Evolutionary conservation across 35 echinoderm and acorn worm species (phyloP), one percentile per base, ranked within the genome.

Genomic region (Eucidaris tribuloides): DNA sequence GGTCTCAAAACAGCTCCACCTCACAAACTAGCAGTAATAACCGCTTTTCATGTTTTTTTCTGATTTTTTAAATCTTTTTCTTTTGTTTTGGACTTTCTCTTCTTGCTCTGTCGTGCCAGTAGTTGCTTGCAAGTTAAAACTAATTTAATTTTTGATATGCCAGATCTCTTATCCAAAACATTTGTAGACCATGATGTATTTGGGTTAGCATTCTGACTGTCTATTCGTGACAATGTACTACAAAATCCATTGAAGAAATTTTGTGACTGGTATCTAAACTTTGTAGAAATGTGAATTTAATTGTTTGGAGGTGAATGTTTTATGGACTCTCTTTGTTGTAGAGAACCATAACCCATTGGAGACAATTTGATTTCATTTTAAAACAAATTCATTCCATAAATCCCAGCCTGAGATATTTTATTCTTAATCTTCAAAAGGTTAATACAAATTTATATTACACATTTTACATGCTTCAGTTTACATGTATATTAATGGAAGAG

Each of bases 21-120:
- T 42, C 68, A n/a, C 68, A 74, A 43, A 74, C 68, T n/a, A 74
- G 11, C 34, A 74, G 68, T 74, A 74, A 74, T 64, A 15, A 64
- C 61, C 25, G 25, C 29, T 64, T 64, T 64, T 64, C 61, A 64
- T 34, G 28, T 64, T 22, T 74, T 74, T 74, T 44, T 71, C 32
- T 44, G 44, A 42, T 74, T 36, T 44, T 35, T 35, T 74, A 34
- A 27, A 32, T 64, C 28, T 15, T 11, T 64, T 64, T 60, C 37
- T 64, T 27, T 64, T 64, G 61, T 64, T 1, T 32, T 2, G 30
- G 37, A 17, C 4, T 32, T 64, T 33, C n/a, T 33, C 30, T 64
- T 54, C 0, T 63, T 64, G 61, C 61, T 2, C 7, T 64, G 30
- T 34, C 30, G 30, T 29, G 61, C 61, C 61, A 32, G 61, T 34